These are phyloP conservation scores for Cataglyphis livida DNA, from an alignment of 2,888 invertebrate genomes.

Conservation along the genomic window DNA sequence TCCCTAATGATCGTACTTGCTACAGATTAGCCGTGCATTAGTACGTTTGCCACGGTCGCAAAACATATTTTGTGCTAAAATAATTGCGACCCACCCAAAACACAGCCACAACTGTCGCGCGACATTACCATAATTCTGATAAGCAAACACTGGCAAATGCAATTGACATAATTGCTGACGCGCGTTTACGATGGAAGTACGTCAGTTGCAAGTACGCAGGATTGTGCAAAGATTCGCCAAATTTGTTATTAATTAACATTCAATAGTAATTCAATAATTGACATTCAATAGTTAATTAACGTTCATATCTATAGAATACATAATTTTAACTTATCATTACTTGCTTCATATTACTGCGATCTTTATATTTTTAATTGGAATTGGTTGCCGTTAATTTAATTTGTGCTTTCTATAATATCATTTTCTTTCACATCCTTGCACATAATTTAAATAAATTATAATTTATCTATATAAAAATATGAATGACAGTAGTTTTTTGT, in stretches of 20 bases:
- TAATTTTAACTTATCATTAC: background rate
- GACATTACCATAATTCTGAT: conserved; percentile 73
- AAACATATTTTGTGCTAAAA: conserved; percentile 69
- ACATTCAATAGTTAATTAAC: background rate
- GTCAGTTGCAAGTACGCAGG: conserved; percentile 28
- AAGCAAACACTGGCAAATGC: conserved; percentile 67
- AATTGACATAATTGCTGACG: conserved; percentile 67
- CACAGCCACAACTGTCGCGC: conserved; percentile 59
- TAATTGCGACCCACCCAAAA: conserved; percentile 63
- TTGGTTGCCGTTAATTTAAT: background rate
- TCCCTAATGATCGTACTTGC: conserved; percentile 73
- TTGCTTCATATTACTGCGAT: background rate
- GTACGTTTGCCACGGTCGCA: conserved; percentile 66
- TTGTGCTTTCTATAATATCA: background rate
- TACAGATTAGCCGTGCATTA: conserved; percentile 70
- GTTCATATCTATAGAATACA: background rate
- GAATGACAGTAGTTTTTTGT: background rate
- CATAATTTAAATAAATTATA: background rate
- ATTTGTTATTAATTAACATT: background rate
- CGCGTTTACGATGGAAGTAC: conserved; percentile 18
- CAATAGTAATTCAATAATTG: background rate
- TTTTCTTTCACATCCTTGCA: background rate
- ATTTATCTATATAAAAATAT: background rate
- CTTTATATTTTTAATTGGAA: conserved; percentile 3
- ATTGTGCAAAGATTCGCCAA: conserved; percentile 14